A percentile compares a stretch with the other conserved stretches of the same genome.
Evolutionary conservation across 2,113 vertebrate species (phyloP).

Genomic region (Brachionichthys hirsutus): DNA sequence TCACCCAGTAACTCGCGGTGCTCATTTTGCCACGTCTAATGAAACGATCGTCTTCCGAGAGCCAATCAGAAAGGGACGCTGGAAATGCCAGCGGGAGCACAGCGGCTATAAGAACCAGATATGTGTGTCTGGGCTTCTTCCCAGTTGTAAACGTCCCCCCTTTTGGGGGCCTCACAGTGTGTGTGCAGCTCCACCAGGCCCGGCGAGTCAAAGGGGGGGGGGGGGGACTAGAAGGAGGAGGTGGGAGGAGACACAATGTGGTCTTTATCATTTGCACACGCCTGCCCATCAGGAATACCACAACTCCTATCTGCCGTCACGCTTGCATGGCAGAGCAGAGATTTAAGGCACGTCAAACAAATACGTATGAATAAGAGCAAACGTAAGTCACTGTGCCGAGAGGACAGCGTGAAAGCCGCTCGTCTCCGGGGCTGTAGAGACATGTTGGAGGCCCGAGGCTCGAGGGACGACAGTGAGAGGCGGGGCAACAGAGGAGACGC

Average conservation of each 20-base stretch:
- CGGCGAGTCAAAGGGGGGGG: constrained; percentile 59
- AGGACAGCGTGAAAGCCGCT: too few relatives aligned
- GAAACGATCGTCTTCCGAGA: constrained; percentile 35
- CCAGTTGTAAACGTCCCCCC: constrained; percentile 77
- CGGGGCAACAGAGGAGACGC: too few relatives aligned
- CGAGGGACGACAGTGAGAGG: too few relatives aligned
- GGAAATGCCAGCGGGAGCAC: constrained; percentile 57
- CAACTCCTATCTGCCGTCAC: constrained; percentile 46
- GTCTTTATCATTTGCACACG: constrained; percentile 74
- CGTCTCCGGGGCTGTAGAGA: constrained; percentile 36
- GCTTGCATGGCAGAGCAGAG: constrained; percentile 27
- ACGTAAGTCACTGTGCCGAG: too few relatives aligned
- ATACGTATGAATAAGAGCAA: too few relatives aligned
- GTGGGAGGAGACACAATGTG: constrained; percentile 70
- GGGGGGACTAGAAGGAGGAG: constrained; percentile 50
- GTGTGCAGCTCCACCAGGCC: constrained; percentile 63
- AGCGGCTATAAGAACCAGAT: constrained; percentile 74
- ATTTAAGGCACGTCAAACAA: too few relatives aligned
- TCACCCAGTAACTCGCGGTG: not conserved
- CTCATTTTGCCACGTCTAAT: constrained; percentile 39
- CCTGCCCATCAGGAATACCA: constrained; percentile 62
- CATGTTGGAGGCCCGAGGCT: constrained; percentile 15
- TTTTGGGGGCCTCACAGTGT: constrained; percentile 76
- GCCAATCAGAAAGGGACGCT: constrained; percentile 61
- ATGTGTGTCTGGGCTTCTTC: constrained; percentile 74